A percentile compares a stretch with the other conserved stretches of the same genome.
Conservation (phyloP, 1,140 invertebrate species). For the Diorhabda carinulata region DNA sequence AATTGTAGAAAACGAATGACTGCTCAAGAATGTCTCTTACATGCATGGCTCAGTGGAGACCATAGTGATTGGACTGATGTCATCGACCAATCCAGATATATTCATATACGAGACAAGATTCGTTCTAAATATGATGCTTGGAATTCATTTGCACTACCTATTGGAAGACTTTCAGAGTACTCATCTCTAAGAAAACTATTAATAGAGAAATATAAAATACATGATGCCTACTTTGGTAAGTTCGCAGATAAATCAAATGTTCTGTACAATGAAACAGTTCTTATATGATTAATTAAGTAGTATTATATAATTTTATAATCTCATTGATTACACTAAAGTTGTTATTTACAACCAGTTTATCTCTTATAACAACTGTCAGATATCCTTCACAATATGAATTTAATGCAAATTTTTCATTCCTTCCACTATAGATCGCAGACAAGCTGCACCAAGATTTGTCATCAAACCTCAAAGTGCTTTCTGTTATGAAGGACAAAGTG, state of each 20-base stretch:
- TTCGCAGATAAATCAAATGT: background rate
- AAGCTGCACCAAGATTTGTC: constrained; percentile 96
- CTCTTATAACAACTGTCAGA: too few relatives aligned
- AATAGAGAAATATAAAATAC: constrained; percentile 94
- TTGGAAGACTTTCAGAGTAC: constrained; percentile 95
- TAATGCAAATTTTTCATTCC: too few relatives aligned
- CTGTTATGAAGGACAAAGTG: constrained; percentile 94
- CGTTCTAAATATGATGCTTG: constrained; percentile 84
- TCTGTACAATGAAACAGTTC: too few relatives aligned
- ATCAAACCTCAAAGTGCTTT: constrained; percentile 93
- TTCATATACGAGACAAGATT: constrained; percentile 82
- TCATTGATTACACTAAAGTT: too few relatives aligned
- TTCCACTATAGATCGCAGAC: constrained; percentile 75
- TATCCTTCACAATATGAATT: too few relatives aligned
- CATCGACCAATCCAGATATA: constrained; percentile 79
- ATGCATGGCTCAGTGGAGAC: constrained; percentile 90
- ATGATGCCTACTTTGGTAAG: constrained; percentile 88
- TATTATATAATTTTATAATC: too few relatives aligned
- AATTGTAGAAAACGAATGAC: constrained; percentile 86
- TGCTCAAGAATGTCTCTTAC: constrained; percentile 92
- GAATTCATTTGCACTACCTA: constrained; percentile 87
- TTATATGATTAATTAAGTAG: too few relatives aligned
- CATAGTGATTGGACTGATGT: constrained; percentile 68
- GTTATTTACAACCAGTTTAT: too few relatives aligned
- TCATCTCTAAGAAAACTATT: constrained; percentile 94